Evolutionary conservation across 2,888 invertebrate genomes (phyloP), one percentile per base, ranked within the genome.

Genomic region (Balanococcus diminutus): DNA sequence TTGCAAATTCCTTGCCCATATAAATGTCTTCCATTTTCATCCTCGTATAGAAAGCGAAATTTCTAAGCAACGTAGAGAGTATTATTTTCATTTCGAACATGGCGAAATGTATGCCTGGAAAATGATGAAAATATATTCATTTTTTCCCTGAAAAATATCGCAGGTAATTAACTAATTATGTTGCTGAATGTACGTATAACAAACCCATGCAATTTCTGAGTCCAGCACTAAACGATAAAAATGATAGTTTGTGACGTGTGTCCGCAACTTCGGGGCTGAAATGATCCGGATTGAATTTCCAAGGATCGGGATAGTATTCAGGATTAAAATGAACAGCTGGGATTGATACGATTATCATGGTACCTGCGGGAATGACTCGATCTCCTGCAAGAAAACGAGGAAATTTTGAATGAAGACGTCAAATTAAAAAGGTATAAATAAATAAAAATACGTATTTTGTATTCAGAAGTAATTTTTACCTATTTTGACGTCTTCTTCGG

Each of bases 171-270:
- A 46, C 14, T 14, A n/a, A 28, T 25, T 67, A 56, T 2, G n/a
- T 16, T 2, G 14, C 14, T 46, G 5, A 46, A 46, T 19, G 8
- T 14, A 19, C 46, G 9, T 6, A 32, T 0, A 3, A 14, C 61
- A 83, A 86, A 88, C 88, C 88, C 79, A 88, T 87, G 19, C 88
- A 88, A 11, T 87, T 87, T 46, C 88, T 86, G 0, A 88, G 87
- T 16, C 88, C 88, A 9, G 88, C 88, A 25, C 88, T 87, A 75
- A 88, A 88, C 1, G 88, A 86, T 19, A 88, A 87, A 67, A 86
- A 88, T 31, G 87, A 84, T 81, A 87, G 88, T 51, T 87, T 88
- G 84, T 87, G 88, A 6, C 88, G 87, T 39, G 84, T 86, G 0
- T 75, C 75, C 8, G 88, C 81, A 5, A 86, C 85, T 51, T 87